Percentiles rank a stretch among this genome's conserved stretches.
phyloP scores from a whole-genome alignment of 1,140 invertebrate species.

The Drosophila tropicalis region DNA sequence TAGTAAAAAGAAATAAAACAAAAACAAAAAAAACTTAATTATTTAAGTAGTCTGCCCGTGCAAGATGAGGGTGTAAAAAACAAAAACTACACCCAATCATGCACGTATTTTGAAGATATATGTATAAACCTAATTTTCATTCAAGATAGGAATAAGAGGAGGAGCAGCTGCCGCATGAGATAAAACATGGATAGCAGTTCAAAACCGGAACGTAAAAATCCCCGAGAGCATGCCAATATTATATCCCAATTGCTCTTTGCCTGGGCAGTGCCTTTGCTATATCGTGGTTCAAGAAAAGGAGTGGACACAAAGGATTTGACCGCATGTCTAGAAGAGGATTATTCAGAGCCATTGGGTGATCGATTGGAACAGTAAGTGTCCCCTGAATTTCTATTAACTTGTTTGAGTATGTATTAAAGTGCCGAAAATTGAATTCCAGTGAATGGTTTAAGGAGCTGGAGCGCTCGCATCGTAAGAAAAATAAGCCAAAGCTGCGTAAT shows the following conservation, averaged over 20 bases:
- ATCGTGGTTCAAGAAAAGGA: slow-evolving; percentile 70
- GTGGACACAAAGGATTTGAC: slow-evolving; percentile 79
- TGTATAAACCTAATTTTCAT: slow-evolving; percentile 3
- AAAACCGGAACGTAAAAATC: slow-evolving; percentile 77
- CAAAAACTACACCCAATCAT: not conserved
- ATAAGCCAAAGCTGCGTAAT: slow-evolving; percentile 82
- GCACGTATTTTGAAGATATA: slow-evolving; percentile 24
- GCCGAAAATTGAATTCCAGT: slow-evolving; percentile 57
- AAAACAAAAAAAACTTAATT: not conserved
- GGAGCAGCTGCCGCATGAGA: slow-evolving; percentile 27
- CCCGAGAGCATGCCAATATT: slow-evolving; percentile 72
- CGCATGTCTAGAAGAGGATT: slow-evolving; percentile 73
- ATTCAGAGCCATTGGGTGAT: slow-evolving; percentile 77
- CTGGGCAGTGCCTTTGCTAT: slow-evolving; percentile 81
- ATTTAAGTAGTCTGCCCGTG: not conserved
- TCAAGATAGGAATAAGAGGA: slow-evolving; percentile 17
- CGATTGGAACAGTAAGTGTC: slow-evolving; percentile 79
- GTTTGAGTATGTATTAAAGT: not conserved
- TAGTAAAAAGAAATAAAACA: not conserved
- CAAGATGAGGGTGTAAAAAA: not conserved
- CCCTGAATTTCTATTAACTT: not conserved
- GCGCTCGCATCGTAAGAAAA: slow-evolving; percentile 66
- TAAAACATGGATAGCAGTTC: slow-evolving; percentile 75
- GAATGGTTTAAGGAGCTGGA: slow-evolving; percentile 84
- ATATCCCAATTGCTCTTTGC: slow-evolving; percentile 82